Evolutionary conservation across 2,888 invertebrate genomes (phyloP), one percentile per base, ranked within the genome.

Genomic region (Pammene fasciana): DNA sequence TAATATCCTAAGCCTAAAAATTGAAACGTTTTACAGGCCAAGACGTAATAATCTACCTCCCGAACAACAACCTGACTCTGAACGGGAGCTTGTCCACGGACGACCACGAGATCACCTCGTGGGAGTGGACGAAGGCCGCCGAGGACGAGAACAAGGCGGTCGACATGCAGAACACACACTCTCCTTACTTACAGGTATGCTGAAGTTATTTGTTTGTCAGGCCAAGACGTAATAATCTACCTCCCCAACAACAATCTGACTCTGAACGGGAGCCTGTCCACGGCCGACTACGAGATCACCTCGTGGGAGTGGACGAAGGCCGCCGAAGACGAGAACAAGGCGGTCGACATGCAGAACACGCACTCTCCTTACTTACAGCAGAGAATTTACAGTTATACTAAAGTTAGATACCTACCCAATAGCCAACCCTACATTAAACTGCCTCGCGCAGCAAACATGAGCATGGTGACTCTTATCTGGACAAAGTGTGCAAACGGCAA

Each of bases 271-370:
- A 98, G 97, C 78, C 93, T 96, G 71, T 98, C 98, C 72, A 96
- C 97, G 0, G 99, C 99, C 82, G 99, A 99, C 87, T 97, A 97
- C 79, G 97, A 97, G 76, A 98, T 99, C 77, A 95, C 95, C 0
- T 97, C 96, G 34, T 99, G 98, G 97, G 98, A 98, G 86, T 99
- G 99, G 99, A 98, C 97, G 0, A 98, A 98, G 84, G 96, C 97
- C 61, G 95, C 96, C 0, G 96, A 96, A 59, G 97, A 97, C 81
- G 96, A 97, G 74, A 96, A 97, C 75, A 97, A 97, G 82, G 97
- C 98, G 0, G 98, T 97, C 10, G 98, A 98, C 82, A 98, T 98
- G 97, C 97, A 98, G 93, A 97, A 98, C 76, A 98, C 98, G 0
- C 94, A 97, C 78, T 98, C 97, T 0, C 97, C 98, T 0, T 97